phyloP scores from a whole-genome alignment of 2,888 invertebrate genomes.

The Salpingus planirostris region DNA sequence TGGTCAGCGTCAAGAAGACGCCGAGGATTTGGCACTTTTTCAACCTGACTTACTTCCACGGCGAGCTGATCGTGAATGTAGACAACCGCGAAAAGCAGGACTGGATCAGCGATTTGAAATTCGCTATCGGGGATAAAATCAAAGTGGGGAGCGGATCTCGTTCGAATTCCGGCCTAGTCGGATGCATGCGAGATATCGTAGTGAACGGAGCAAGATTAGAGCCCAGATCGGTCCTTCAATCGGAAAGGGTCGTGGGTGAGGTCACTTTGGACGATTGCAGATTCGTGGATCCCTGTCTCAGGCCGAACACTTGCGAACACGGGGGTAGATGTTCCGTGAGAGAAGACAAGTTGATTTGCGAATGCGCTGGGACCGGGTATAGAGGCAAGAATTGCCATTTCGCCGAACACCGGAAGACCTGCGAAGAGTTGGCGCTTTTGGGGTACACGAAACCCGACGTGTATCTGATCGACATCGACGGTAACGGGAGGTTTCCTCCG shows the following conservation, averaged over 20 bases:
- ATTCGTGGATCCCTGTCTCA: slow-evolving; percentile 79
- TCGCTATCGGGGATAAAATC: slow-evolving; percentile 41
- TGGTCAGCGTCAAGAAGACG: slow-evolving; percentile 75
- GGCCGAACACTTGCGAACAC: slow-evolving; percentile 88
- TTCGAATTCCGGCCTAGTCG: slow-evolving; percentile 71
- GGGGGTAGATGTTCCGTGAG: slow-evolving; percentile 84
- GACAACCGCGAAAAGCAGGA: slow-evolving; percentile 66
- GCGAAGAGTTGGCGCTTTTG: slow-evolving; percentile 81
- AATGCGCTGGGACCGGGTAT: slow-evolving; percentile 85
- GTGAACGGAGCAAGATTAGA: slow-evolving; percentile 76
- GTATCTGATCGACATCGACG: slow-evolving; percentile 88
- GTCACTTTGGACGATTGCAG: slow-evolving; percentile 85
- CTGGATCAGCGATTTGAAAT: slow-evolving; percentile 34
- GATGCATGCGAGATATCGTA: slow-evolving; percentile 83
- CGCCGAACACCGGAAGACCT: slow-evolving; percentile 82
- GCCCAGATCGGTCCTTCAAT: slow-evolving; percentile 67
- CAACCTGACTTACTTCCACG: slow-evolving; percentile 66
- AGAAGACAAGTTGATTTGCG: slow-evolving; percentile 79
- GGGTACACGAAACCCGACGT: slow-evolving; percentile 87
- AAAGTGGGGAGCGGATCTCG: slow-evolving; percentile 71
- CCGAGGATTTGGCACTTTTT: slow-evolving; percentile 75
- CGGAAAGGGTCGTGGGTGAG: slow-evolving; percentile 76
- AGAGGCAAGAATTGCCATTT: slow-evolving; percentile 93
- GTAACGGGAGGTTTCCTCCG: slow-evolving; percentile 85
- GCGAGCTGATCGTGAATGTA: slow-evolving; percentile 64